Evolutionary conservation across 2,113 vertebrate species (phyloP), one percentile per base, ranked within the genome.

Genomic region (Salminus brasiliensis): DNA sequence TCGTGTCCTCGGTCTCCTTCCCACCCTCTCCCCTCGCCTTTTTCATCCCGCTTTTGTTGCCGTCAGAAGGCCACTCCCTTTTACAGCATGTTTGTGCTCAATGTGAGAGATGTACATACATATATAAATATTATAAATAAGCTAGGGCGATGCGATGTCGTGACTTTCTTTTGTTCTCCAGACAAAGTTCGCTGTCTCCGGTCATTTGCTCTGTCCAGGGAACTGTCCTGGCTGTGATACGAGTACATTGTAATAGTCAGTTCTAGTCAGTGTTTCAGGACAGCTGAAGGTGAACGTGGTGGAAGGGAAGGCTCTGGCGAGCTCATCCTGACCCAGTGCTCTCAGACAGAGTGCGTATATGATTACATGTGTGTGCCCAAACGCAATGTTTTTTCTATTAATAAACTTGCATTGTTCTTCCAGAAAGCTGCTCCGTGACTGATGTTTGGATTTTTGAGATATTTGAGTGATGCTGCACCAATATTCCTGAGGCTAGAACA

Each of bases 111-210:
- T 93, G 90, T 92, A 92, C 74, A 92, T 90, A 91, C 84, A 88
- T 91, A 90, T 91, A 91, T 92, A 92, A 90, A 91, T 88, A 93
- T 91, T 85, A 32, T 83, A 87, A 88, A 90, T 89, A 90, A 89
- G 84, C 86, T 90, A 86, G 86, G 84, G 83, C 62, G 77, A 89
- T 84, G 80, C 86, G 84, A 88, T 88, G 88, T 89, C 60, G 90
- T 91, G 89, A 85, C 81, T 87, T 87, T 43, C n/a, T n/a, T n/a
- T n/a, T n/a, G n/a, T n/a, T 49, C 86, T 91, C 87, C 90, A 85
- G 89, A 89, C 87, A 88, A 43, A 49, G 89, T 85, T 90, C 88
- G 89, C 73, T 65, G 87, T 88, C 87, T 82, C 87, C 83, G 87
- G 88, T 57, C 7, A 88, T 91, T 90, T 91, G 88, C 86, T 90